Evolutionary conservation across 30 jellyfish, hydroid and myxozoan genomes (phyloP).

Genomic region (Nemopilema nomurai): DNA sequence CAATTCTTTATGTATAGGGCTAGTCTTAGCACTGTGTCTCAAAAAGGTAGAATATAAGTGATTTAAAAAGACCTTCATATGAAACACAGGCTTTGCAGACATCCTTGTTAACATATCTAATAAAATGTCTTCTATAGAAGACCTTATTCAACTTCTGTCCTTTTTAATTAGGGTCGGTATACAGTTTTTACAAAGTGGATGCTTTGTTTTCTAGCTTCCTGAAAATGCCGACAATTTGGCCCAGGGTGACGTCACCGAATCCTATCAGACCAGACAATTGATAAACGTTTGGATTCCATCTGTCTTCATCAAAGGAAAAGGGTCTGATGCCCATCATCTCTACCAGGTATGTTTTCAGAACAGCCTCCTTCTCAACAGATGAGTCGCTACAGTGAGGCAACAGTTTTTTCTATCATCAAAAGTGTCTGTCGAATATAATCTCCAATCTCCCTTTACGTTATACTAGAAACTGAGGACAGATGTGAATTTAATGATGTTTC

Average conservation of each 20-base stretch:
- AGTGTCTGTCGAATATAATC: no score
- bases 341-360: slow-evolving; percentile 73
- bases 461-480: no score
- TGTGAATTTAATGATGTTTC: no score
- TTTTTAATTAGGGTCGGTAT: background rate
- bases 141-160: no score
- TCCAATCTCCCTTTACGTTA: no score
- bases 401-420: background rate
- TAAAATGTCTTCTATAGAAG: no score
- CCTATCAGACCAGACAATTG: slow-evolving; percentile 52
- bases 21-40: no score
- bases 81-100: no score
- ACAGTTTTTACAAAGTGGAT: background rate
- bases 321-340: slow-evolving; percentile 91
- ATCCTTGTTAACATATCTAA: no score
- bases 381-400: background rate
- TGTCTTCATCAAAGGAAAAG: slow-evolving; percentile 90
- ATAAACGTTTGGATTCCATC: slow-evolving; percentile 95
- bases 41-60: no score
- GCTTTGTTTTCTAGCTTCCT: slow-evolving; percentile 53
- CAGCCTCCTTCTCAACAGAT: background rate
- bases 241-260: slow-evolving; percentile 11
- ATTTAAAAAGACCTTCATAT: no score
- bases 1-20: no score
- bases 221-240: slow-evolving; percentile 48